Conservation (phyloP, 2,888 invertebrate species). For the Drosophila hawaiiensis region DNA sequence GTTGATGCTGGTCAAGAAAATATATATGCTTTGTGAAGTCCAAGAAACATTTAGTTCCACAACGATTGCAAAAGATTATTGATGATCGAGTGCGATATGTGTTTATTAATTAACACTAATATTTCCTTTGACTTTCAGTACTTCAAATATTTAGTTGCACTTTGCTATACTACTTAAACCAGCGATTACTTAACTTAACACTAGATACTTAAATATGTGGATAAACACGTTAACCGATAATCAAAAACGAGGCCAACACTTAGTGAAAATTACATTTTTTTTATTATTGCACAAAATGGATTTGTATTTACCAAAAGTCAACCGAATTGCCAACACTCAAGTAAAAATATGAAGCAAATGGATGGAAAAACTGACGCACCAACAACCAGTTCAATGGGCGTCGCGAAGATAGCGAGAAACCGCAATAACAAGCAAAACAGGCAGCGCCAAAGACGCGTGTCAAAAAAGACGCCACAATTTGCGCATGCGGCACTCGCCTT, state of each 20-base stretch:
- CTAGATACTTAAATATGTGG: neutral
- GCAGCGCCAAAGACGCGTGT: conserved; percentile 37
- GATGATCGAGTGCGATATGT: neutral
- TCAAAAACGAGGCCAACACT: neutral
- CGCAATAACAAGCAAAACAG: conserved; percentile 6
- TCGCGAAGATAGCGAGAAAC: neutral
- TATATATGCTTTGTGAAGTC: neutral
- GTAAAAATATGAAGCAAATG: neutral
- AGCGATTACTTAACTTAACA: neutral
- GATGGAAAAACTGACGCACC: neutral
- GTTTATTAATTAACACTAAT: neutral
- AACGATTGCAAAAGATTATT: neutral
- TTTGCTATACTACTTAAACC: neutral
- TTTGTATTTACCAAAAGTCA: neutral
- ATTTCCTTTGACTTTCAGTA: neutral
- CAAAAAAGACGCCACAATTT: conserved; percentile 42
- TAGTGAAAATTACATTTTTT: neutral
- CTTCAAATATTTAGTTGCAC: neutral
- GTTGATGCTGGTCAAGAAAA: neutral
- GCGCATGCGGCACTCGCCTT: conserved; percentile 46
- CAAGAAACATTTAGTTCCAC: neutral
- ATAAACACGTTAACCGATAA: neutral
- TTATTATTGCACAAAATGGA: neutral
- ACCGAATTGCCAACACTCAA: neutral
- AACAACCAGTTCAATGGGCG: neutral